A percentile compares a stretch with the other conserved stretches of the same genome.
Conservation (phyloP, 1,140 invertebrate species). For the Heliconius congener region DNA sequence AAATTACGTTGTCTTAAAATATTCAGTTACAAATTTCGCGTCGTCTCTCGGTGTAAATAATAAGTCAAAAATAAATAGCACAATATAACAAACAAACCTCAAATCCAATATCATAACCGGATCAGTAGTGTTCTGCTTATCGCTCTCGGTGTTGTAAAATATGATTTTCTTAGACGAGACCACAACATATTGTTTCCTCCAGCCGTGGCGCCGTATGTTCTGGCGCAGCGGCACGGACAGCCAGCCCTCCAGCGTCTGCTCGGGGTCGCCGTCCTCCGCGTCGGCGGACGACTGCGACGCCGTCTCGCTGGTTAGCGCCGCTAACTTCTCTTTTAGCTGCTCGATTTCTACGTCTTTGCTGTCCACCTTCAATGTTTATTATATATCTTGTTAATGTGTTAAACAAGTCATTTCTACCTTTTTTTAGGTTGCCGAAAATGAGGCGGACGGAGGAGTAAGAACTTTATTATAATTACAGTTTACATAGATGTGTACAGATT, state of each 20-base stretch:
- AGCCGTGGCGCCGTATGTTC: conserved; percentile 96
- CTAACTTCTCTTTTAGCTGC: conserved; percentile 91
- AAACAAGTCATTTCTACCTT: no score
- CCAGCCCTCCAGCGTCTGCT: conserved; percentile 96
- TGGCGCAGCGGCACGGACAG: conserved; percentile 96
- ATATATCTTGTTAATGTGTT: no score
- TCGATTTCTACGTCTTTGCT: conserved; percentile 98
- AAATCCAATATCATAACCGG: conserved; percentile 97
- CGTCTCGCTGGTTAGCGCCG: conserved; percentile 90
- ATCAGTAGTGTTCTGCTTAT: conserved; percentile 95
- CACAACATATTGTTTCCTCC: conserved; percentile 98
- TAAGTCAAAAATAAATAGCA: conserved; percentile 28
- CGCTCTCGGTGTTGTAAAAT: conserved; percentile 97
- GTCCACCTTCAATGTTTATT: conserved; percentile 82
- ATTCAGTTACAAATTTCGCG: no score
- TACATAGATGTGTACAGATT: no score
- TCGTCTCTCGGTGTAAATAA: no score
- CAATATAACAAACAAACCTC: conserved; percentile 83
- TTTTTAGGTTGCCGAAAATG: no score
- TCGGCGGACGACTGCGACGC: conserved; percentile 95
- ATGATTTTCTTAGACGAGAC: conserved; percentile 98
- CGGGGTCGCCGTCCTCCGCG: conserved; percentile 90
- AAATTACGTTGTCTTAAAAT: no score
- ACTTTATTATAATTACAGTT: no score
- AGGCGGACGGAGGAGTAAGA: no score